Evolutionary conservation across 2,797 vertebrate species (phyloP), one percentile per base, ranked within the genome.

Genomic region (Otolemur crassicaudatus): DNA sequence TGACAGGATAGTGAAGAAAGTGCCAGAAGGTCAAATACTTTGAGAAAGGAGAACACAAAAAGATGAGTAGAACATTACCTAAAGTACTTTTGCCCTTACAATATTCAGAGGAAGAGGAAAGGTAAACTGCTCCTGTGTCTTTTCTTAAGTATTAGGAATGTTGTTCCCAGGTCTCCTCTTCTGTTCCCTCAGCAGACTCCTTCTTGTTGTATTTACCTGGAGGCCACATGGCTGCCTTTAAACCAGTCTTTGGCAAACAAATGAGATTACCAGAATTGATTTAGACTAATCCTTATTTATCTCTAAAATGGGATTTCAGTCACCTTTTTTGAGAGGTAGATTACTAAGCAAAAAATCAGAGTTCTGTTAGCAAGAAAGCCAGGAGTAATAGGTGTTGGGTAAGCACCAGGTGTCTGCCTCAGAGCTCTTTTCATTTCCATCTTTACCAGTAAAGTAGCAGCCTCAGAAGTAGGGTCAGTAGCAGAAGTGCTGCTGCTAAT

Each of bases 311-410:
- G 34, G 22, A 9, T 79, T 82, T 87, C 25, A 2, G 23, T 93
- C 63, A 73, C 43, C 19, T 69, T 75, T 80, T 65, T 46, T 81
- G n/a, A 72, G 61, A 87, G 16, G 31, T 58, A 53, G 77, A 84
- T 90, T 81, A 37, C 19, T 96, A 27, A 67, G n/a, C 37, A 84
- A 92, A 92, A 72, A 69, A 87, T 86, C 43, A 88, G 37, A 97
- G 40, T 72, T 92, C 27, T 80, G 3, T 92, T 87, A 79, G 49
- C 43, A 87, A 92, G 46, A 81, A 81, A 70, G 90, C 60, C 46
- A 34, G 27, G 46, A 83, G 67, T 79, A 40, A 34, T 10, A 81
- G 49, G 79, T 20, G 17, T 7, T 67, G 43, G 22, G 12, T 93
- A 91, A 43, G 6, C 22, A 5, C 29, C 49, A 93, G 34, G 6